Percentiles rank a stretch among this genome's conserved stretches.
Evolutionary conservation across 2,888 invertebrate species (phyloP).

Genomic region (Philaethria dido): DNA sequence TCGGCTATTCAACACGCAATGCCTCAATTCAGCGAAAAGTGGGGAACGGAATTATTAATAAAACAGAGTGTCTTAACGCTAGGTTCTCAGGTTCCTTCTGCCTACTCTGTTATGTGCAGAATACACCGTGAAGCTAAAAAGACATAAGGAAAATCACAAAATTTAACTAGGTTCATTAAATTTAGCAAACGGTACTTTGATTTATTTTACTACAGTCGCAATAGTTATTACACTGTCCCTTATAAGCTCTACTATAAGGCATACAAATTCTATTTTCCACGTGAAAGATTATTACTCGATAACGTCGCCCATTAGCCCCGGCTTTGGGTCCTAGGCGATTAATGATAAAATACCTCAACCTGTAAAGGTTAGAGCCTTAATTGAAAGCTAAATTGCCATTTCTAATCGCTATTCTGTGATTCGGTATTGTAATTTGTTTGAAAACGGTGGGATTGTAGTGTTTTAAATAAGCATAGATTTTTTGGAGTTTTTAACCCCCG

Average conservation of each 20-base stretch:
- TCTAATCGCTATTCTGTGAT: neutral
- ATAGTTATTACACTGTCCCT: neutral
- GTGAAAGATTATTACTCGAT: slow-evolving; percentile 32
- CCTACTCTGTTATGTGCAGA: too few species aligned
- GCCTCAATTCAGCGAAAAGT: too few species aligned
- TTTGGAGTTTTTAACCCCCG: too few species aligned
- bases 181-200: slow-evolving; percentile 19
- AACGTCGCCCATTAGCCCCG: slow-evolving; percentile 31
- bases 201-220: slow-evolving; percentile 21
- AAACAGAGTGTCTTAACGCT: too few species aligned
- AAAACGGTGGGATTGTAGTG: neutral
- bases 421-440: neutral
- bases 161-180: neutral
- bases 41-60: too few species aligned
- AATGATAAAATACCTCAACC: slow-evolving; percentile 30
- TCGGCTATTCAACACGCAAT: too few species aligned
- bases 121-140: too few species aligned
- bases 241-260: slow-evolving; percentile 15
- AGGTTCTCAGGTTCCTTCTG: too few species aligned
- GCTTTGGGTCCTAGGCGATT: slow-evolving; percentile 30
- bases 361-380: slow-evolving; percentile 28
- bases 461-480: too few species aligned
- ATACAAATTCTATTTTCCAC: neutral
- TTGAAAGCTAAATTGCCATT: slow-evolving; percentile 25
- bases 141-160: neutral